Evolutionary conservation across 1,140 invertebrate species (phyloP).

Genomic region (Drosophila erecta): DNA sequence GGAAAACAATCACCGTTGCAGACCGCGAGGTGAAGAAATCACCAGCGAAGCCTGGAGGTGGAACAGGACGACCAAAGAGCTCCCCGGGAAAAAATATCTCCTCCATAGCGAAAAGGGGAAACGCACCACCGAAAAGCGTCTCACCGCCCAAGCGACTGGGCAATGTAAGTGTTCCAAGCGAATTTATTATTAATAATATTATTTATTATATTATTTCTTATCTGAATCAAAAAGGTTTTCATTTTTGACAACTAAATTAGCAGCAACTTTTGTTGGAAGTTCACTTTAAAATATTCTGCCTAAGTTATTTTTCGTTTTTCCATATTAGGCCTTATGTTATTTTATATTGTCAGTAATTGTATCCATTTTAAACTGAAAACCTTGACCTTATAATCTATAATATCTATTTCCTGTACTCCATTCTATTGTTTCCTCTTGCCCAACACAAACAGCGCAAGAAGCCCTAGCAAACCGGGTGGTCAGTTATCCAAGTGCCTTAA

Average conservation of each 20-base stretch:
- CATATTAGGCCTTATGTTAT: no score
- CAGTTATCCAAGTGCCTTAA: conserved; percentile 65
- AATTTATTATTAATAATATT: no score
- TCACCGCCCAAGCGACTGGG: conserved; percentile 1
- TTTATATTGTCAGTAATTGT: no score
- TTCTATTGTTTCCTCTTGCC: conserved; percentile 14
- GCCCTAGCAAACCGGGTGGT: conserved; percentile 17
- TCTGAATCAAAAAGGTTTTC: neutral
- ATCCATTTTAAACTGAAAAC: neutral
- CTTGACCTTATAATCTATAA: neutral
- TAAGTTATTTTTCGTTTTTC: no score
- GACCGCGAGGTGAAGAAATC: conserved; percentile 3
- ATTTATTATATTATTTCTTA: neutral
- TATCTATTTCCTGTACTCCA: conserved; percentile 3
- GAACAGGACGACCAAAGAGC: neutral
- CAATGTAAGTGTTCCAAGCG: conserved; percentile 9
- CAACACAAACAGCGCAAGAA: conserved; percentile 64
- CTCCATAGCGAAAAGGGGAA: neutral
- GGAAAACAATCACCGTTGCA: neutral
- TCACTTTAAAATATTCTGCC: no score
- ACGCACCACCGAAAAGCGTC: neutral
- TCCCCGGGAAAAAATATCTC: neutral
- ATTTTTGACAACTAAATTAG: neutral
- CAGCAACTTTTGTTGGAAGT: neutral
- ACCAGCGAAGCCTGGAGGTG: neutral